Evolutionary conservation across 2,888 invertebrate species (phyloP), one percentile per base, ranked within the genome.

Genomic region (Luffia ferchaultella): DNA sequence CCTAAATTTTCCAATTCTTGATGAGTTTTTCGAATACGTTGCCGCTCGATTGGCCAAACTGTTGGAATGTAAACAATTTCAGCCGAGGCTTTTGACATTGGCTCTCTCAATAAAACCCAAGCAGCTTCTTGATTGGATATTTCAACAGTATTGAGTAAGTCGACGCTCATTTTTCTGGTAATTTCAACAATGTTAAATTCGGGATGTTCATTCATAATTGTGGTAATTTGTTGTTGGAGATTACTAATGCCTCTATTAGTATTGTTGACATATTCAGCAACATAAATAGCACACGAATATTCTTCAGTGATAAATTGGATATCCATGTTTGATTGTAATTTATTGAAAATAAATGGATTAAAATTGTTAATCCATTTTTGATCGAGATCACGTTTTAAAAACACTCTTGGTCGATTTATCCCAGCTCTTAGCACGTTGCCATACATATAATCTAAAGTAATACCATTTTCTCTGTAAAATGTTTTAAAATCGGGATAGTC

Each of bases 281-380:
- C 68, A 52, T 73, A 75, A 1, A 58, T 49, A 0, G 73, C 73
- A 58, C 74, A 76, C 12, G 66, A 57, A 60, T 73, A 73, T 55
- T 73, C 70, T 5, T 76, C 75, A 18, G 45, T 49, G 1, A 75
- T 72, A 42, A 70, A 59, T 48, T 72, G 70, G 51, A 74, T 51
- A 57, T 73, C 50, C 46, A 43, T 56, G 55, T 44, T 59, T 55
- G 48, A 58, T 58, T 50, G 58, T 55, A 53, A 57, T 43, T 50
- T 56, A 42, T 62, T 41, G 2, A 44, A 19, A 2, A 58, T 53
- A 41, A 65, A 73, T 50, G 72, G 73, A 57, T 73, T 74, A 52
- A 73, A 73, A 19, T 63, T 45, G 53, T 73, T 73, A 42, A 64
- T 58, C 65, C 67, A 72, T 60, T 65, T 70, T 64, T 74, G 65